Conservation (phyloP, 2,113 vertebrate genomes). For the Phalacrocorax brasilianus region DNA sequence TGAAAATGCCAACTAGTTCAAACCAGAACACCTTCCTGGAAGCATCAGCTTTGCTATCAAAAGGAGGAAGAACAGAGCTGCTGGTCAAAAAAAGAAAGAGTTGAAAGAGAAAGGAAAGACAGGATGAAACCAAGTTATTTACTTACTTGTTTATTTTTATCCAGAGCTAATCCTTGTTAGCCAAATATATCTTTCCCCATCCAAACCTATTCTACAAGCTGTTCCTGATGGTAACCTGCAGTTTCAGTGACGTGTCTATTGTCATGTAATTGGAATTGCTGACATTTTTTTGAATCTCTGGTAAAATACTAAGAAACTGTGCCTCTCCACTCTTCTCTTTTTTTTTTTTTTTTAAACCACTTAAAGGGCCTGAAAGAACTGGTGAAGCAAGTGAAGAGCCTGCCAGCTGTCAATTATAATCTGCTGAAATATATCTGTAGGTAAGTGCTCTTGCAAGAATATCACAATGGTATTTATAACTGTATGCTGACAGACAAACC, state of each 20-base stretch:
- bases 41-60: background rate
- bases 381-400: slow-evolving; percentile 85
- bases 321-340: background rate
- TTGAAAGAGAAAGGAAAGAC: background rate
- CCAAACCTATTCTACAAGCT: background rate
- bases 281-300: background rate
- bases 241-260: background rate
- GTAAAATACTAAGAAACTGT: background rate
- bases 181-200: background rate
- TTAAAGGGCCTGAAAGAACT: slow-evolving; percentile 89
- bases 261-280: background rate
- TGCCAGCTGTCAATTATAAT: slow-evolving; percentile 94
- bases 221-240: background rate
- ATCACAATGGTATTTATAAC: background rate
- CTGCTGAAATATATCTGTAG: slow-evolving; percentile 97
- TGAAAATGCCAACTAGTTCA: background rate
- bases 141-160: background rate
- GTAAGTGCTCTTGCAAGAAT: slow-evolving; percentile 70
- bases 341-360: background rate
- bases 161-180: background rate
- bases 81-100: background rate
- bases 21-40: background rate
- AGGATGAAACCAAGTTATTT: background rate
- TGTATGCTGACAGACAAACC: background rate
- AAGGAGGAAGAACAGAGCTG: background rate